A percentile compares a stretch with the other conserved stretches of the same genome.
These are phyloP conservation scores for Pangasianodon hypophthalmus DNA, from an alignment of 2,113 vertebrate genomes.

Conservation along the genomic window DNA sequence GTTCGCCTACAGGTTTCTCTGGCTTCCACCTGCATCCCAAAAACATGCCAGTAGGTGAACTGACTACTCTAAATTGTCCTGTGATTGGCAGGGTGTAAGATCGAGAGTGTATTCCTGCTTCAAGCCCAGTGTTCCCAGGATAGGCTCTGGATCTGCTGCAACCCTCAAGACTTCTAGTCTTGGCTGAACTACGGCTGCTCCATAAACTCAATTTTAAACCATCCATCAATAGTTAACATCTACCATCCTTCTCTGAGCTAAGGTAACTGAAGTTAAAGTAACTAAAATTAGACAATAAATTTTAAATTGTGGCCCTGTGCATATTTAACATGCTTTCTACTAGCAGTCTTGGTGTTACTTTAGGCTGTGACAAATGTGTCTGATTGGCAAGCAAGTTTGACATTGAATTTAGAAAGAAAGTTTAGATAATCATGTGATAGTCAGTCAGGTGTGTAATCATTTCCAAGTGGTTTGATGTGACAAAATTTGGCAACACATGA, in stretches of 20 bases:
- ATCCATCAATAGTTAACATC: no score
- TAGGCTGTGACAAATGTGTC: neutral
- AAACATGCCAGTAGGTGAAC: neutral
- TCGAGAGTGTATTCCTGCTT: neutral
- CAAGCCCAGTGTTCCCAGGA: neutral
- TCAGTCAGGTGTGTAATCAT: neutral
- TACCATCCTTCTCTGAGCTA: neutral
- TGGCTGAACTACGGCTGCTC: neutral
- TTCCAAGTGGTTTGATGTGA: neutral
- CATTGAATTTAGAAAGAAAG: neutral
- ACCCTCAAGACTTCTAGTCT: neutral
- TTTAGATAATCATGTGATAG: neutral
- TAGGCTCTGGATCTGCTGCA: neutral
- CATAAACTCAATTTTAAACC: neutral
- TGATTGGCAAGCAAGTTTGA: neutral
- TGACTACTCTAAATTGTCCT: neutral
- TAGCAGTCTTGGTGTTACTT: no score
- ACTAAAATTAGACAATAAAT: neutral
- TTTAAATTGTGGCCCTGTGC: neutral
- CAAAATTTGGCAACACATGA: constrained; percentile 7
- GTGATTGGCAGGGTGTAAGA: neutral
- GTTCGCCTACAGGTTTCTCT: neutral
- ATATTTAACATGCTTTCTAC: neutral
- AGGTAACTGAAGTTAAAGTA: neutral
- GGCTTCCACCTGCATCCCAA: neutral